Percentiles rank a stretch among this genome's conserved stretches.
Evolutionary conservation across 2,888 invertebrate species (phyloP).

Genomic region (Limnephilus rhombicus): DNA sequence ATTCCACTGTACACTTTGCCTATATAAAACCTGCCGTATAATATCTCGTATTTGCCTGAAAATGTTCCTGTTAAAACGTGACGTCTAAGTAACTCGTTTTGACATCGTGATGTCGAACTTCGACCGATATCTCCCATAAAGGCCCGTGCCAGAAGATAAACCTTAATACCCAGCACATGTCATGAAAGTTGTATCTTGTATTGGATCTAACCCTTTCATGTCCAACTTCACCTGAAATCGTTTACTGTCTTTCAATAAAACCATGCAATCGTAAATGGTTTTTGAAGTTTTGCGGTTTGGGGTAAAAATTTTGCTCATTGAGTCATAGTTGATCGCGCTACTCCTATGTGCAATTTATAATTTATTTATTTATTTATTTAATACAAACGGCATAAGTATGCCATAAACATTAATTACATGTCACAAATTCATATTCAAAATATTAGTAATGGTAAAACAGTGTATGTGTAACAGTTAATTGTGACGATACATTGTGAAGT

Average conservation of each 20-base stretch:
- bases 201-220: background rate
- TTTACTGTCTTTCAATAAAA: background rate
- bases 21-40: background rate
- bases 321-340: no score
- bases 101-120: background rate
- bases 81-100: background rate
- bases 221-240: background rate
- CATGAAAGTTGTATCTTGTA: background rate
- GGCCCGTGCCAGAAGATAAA: background rate
- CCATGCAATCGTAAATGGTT: background rate
- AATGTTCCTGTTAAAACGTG: background rate
- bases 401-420: no score
- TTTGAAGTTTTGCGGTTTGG: background rate
- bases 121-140: background rate
- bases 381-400: no score
- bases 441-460: no score
- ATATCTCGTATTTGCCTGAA: background rate
- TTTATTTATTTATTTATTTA: no score
- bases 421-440: no score
- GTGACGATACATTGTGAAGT: no score
- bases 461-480: no score
- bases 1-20: background rate
- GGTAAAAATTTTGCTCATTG: no score
- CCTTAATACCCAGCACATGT: background rate
- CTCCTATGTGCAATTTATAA: no score